phyloP scores from a whole-genome alignment of 1,140 invertebrate genomes.

The Lucilia cuprina region DNA sequence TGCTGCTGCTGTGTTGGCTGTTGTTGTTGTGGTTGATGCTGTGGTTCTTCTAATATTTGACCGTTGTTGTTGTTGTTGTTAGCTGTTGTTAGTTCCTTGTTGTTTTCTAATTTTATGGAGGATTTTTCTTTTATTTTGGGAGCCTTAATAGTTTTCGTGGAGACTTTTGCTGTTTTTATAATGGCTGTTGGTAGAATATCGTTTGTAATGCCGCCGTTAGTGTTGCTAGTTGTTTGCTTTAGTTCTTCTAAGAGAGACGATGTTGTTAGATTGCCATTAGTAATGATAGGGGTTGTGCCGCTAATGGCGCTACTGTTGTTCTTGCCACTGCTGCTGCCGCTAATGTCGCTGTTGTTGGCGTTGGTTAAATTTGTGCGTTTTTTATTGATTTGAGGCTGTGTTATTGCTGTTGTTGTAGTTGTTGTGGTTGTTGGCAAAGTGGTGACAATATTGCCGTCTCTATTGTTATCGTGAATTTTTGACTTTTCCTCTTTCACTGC shows the following conservation, averaged over 20 bases:
- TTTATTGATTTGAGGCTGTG: not conserved
- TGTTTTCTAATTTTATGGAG: not conserved
- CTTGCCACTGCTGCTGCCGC: slow-evolving; percentile 22
- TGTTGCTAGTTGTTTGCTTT: slow-evolving; percentile 38
- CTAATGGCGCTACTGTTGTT: slow-evolving; percentile 12
- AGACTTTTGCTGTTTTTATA: not conserved
- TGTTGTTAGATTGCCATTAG: slow-evolving; percentile 30
- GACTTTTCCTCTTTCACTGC: not conserved
- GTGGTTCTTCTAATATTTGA: not conserved
- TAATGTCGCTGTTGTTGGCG: not conserved
- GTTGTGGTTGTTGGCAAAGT: not conserved
- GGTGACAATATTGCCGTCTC: not conserved
- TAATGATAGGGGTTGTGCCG: slow-evolving; percentile 31
- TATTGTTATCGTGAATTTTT: slow-evolving; percentile 14
- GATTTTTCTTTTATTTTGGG: slow-evolving; percentile 6
- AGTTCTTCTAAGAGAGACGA: slow-evolving; percentile 27
- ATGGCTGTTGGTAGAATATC: not conserved
- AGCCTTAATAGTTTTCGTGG: not conserved
- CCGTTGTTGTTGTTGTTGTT: not conserved
- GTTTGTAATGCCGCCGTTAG: slow-evolving; percentile 44
- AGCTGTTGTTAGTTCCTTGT: not conserved
- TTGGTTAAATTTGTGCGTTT: not conserved
- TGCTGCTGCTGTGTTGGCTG: not conserved
- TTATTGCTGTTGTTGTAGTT: slow-evolving; percentile 7
- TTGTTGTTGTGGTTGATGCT: not conserved